A percentile compares a stretch with the other conserved stretches of the same genome.
Conservation (phyloP, 2,113 vertebrate species). For the Nycticebus coucang region DNA sequence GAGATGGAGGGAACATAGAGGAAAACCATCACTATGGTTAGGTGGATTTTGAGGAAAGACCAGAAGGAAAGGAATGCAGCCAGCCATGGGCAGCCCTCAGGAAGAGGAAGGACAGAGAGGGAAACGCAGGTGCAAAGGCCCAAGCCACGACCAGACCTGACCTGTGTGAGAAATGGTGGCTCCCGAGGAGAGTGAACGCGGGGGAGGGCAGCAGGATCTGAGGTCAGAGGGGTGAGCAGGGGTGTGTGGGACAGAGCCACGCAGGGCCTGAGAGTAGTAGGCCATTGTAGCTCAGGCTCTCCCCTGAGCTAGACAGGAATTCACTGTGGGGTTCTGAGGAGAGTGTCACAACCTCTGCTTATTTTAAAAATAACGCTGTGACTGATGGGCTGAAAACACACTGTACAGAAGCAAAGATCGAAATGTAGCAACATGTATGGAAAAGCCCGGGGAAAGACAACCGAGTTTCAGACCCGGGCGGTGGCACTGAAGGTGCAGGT, state of each 20-base stretch:
- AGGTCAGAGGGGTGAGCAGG: not conserved
- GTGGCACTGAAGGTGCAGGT: not conserved
- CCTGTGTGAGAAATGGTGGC: not conserved
- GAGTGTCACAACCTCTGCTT: not conserved
- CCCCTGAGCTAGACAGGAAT: not conserved
- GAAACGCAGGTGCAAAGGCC: not conserved
- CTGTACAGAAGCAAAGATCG: not conserved
- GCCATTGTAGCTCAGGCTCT: not conserved
- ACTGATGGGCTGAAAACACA: not conserved
- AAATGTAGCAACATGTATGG: not conserved
- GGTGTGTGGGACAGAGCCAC: no score
- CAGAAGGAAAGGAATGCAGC: not conserved
- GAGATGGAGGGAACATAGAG: not conserved
- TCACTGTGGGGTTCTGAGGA: not conserved
- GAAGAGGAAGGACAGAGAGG: not conserved
- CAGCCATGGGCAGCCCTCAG: not conserved
- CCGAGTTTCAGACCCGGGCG: not conserved
- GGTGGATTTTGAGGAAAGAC: not conserved
- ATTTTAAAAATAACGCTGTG: not conserved
- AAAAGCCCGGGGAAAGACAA: not conserved
- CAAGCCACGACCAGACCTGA: not conserved
- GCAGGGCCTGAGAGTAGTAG: not conserved
- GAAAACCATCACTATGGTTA: not conserved
- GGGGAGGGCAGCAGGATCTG: not conserved
- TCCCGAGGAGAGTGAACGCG: not conserved